Conservation (phyloP, 2,888 invertebrate genomes). For the Liodrosophila aerea region DNA sequence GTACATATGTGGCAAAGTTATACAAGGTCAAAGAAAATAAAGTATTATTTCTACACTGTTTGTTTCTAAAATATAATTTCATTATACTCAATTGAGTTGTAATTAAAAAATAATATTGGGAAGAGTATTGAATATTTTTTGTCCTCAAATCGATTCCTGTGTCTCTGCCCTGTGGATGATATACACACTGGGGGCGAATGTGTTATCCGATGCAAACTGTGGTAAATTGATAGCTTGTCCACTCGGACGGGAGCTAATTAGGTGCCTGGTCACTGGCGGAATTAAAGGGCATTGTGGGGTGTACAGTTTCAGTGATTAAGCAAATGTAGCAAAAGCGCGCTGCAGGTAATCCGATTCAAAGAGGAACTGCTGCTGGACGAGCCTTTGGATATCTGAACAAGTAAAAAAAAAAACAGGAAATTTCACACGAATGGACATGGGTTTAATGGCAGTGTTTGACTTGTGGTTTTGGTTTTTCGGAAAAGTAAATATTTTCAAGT, state of each 20-base stretch:
- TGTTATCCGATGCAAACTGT: slow-evolving; percentile 67
- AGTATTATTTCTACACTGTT: too few relatives aligned
- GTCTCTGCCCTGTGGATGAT: slow-evolving; percentile 5
- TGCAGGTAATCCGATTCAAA: slow-evolving; percentile 54
- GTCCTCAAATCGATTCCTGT: not conserved
- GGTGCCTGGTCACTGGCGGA: slow-evolving; percentile 33
- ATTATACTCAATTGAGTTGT: too few relatives aligned
- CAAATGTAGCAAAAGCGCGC: slow-evolving; percentile 48
- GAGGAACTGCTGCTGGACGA: slow-evolving; percentile 51
- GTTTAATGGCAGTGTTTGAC: slow-evolving; percentile 37
- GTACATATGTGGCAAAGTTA: too few relatives aligned
- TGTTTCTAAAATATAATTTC: too few relatives aligned
- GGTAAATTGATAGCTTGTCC: slow-evolving; percentile 74
- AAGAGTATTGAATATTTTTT: not conserved
- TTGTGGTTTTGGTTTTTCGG: slow-evolving; percentile 19
- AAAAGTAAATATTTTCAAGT: slow-evolving; percentile 48
- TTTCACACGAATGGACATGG: slow-evolving; percentile 62
- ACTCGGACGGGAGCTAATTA: slow-evolving; percentile 63
- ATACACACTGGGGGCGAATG: slow-evolving; percentile 33
- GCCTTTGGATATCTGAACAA: not conserved
- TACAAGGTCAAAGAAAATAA: not conserved
- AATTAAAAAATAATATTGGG: too few relatives aligned
- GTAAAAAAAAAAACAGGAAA: slow-evolving; percentile 42
- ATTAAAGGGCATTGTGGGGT: not conserved
- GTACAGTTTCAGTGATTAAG: slow-evolving; percentile 30